A percentile compares a stretch with the other conserved stretches of the same genome.
Conservation (phyloP, 1,140 invertebrate genomes). For the Theocolax elegans region DNA sequence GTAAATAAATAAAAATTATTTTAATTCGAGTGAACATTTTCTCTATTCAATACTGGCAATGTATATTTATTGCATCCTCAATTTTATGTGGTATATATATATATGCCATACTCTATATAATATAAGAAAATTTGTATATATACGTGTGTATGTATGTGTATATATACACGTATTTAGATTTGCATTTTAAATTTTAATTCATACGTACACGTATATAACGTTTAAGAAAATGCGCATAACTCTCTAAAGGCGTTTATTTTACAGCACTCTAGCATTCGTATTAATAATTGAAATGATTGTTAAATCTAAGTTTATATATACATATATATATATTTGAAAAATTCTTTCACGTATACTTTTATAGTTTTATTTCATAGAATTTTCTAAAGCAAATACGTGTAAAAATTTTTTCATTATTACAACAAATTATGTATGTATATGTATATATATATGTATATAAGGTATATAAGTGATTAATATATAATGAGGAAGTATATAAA, state of each 20-base stretch:
- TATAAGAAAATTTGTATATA: too few relatives aligned
- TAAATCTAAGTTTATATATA: too few relatives aligned
- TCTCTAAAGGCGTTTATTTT: slow-evolving; percentile 66
- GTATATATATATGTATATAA: not conserved
- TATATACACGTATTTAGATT: too few relatives aligned
- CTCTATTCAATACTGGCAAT: slow-evolving; percentile 52
- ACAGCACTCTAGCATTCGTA: slow-evolving; percentile 69
- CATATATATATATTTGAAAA: too few relatives aligned
- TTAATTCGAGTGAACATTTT: slow-evolving; percentile 49
- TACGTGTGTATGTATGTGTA: too few relatives aligned
- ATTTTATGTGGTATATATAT: not conserved
- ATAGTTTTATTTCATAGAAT: slow-evolving; percentile 9
- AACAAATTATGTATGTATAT: not conserved
- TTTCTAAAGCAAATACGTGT: slow-evolving; percentile 24
- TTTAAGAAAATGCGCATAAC: slow-evolving; percentile 62
- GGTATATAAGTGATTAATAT: not conserved
- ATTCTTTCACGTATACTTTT: too few relatives aligned
- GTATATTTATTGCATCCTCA: slow-evolving; percentile 32
- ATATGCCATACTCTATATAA: slow-evolving; percentile 16
- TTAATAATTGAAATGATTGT: slow-evolving; percentile 40
- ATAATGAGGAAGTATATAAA: slow-evolving; percentile 3
- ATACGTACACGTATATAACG: too few relatives aligned
- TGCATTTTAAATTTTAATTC: too few relatives aligned
- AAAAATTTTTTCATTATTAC: not conserved
- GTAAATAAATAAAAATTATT: slow-evolving; percentile 36